phyloP scores from a whole-genome alignment of 2,888 invertebrate species.

The Drosophila formosana region DNA sequence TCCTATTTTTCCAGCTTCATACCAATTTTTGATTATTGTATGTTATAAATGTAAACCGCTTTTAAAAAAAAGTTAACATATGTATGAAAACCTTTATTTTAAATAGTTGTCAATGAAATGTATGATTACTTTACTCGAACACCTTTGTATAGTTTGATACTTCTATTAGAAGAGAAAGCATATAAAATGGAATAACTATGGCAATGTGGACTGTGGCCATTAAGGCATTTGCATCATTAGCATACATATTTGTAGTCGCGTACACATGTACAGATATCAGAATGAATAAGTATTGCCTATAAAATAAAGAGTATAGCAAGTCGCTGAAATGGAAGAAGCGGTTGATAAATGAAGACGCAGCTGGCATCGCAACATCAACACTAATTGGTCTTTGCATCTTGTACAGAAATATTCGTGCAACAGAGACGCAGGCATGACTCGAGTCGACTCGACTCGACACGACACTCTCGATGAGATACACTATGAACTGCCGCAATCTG shows the following conservation, averaged over 20 bases:
- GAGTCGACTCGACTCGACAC: neutral
- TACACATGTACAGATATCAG: neutral
- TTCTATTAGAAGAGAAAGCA: neutral
- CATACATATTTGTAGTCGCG: slow-evolving; percentile 18
- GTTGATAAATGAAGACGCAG: slow-evolving; percentile 80
- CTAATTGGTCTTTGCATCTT: slow-evolving; percentile 74
- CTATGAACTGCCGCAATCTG: slow-evolving; percentile 17
- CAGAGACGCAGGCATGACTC: neutral
- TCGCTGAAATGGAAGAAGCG: slow-evolving; percentile 27
- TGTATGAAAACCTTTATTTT: too few species aligned
- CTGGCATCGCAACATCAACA: slow-evolving; percentile 79
- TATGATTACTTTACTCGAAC: too few species aligned
- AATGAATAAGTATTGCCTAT: slow-evolving; percentile 46
- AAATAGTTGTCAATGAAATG: too few species aligned
- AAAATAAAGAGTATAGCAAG: slow-evolving; percentile 51
- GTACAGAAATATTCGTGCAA: slow-evolving; percentile 29
- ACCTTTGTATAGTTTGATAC: too few species aligned
- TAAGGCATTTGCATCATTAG: slow-evolving; percentile 48
- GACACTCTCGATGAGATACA: slow-evolving; percentile 18
- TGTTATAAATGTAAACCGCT: too few species aligned
- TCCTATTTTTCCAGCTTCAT: too few species aligned
- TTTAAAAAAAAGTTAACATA: too few species aligned
- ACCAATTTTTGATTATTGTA: too few species aligned
- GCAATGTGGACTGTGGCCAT: slow-evolving; percentile 36
- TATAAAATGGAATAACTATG: slow-evolving; percentile 1